Evolutionary conservation across 2,888 invertebrate genomes (phyloP).

Genomic region (Leptinotarsa rubiginosa): DNA sequence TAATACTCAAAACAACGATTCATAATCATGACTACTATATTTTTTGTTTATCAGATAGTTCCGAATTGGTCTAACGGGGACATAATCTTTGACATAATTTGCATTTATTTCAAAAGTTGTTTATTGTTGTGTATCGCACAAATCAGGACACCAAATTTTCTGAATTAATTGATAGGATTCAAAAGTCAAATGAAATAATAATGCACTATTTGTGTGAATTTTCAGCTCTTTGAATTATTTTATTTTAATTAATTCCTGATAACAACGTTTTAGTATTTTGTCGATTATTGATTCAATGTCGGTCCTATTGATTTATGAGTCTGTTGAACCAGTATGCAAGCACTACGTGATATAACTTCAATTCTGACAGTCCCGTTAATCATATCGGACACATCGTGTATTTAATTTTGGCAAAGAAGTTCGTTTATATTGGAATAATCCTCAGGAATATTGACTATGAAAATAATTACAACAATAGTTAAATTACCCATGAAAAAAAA

Average conservation of each 20-base stretch:
- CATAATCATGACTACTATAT: not conserved
- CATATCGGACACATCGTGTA: not conserved
- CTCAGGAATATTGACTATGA: not conserved
- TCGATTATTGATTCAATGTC: conserved; percentile 15
- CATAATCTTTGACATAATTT: conserved; percentile 9
- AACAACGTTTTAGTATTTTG: conserved; percentile 5
- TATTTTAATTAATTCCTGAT: not conserved
- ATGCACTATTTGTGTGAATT: not conserved
- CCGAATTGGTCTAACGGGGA: not conserved
- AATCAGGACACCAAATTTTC: too few species aligned
- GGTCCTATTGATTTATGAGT: conserved; percentile 9
- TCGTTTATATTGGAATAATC: not conserved
- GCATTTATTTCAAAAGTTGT: not conserved
- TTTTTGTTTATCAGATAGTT: not conserved
- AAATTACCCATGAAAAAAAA: too few species aligned
- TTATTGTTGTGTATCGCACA: not conserved
- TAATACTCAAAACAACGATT: not conserved
- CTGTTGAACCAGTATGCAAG: not conserved
- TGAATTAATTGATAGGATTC: too few species aligned
- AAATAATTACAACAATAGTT: too few species aligned
- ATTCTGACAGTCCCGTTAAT: not conserved
- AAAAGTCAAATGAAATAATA: too few species aligned
- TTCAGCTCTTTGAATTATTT: not conserved
- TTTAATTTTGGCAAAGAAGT: not conserved
- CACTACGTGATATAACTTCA: conserved; percentile 3